phyloP scores from a whole-genome alignment of 2,797 vertebrate species.

The Poecilia velifera region DNA sequence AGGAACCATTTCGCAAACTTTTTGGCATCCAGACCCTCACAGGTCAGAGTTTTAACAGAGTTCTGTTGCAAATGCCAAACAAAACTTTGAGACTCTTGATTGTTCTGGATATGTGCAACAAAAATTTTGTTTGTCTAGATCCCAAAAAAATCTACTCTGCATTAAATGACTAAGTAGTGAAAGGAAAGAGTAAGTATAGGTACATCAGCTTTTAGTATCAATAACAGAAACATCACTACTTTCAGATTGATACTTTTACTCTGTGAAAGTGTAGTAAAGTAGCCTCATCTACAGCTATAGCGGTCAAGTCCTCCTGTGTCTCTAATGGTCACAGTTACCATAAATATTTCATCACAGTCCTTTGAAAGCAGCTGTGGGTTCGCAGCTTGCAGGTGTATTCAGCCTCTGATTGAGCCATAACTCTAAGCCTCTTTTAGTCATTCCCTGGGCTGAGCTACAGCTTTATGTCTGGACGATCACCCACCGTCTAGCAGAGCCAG shows the following conservation, averaged over 20 bases:
- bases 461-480: conserved; percentile 51
- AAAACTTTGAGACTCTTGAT: background rate
- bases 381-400: conserved; percentile 24
- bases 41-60: background rate
- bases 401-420: conserved; percentile 37
- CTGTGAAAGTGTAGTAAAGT: background rate
- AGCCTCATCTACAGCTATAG: background rate
- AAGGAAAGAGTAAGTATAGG: background rate
- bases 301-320: background rate
- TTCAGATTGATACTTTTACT: background rate
- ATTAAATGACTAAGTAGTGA: background rate
- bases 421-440: conserved; percentile 38
- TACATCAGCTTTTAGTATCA: background rate
- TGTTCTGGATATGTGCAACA: background rate
- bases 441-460: conserved; percentile 32
- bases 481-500: conserved; percentile 10
- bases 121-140: background rate
- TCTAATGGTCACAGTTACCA: background rate
- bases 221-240: background rate
- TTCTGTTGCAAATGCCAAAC: background rate
- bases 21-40: background rate
- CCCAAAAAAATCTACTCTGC: background rate
- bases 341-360: conserved; percentile 10
- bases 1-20: background rate
- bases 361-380: conserved; percentile 27